Conservation (phyloP, 2,113 vertebrate species). For the Accipiter virgatus region DNA sequence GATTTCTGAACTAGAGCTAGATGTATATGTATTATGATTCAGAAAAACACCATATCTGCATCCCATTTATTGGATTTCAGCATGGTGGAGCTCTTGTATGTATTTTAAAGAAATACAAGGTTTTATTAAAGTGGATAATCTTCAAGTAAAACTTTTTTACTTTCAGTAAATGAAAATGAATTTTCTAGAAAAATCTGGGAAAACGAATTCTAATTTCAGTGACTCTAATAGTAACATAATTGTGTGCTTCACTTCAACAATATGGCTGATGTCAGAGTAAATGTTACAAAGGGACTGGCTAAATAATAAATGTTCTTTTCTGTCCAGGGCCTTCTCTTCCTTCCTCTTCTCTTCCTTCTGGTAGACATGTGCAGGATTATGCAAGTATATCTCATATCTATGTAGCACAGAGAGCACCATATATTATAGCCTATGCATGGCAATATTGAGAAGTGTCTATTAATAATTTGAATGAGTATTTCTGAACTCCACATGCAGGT, state of each 20-base stretch:
- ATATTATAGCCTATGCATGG: neutral
- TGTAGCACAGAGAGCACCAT: neutral
- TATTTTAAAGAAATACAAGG: neutral
- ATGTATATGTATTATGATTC: neutral
- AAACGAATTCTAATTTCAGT: neutral
- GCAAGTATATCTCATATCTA: neutral
- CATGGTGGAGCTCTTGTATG: neutral
- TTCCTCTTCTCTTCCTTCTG: neutral
- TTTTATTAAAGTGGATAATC: neutral
- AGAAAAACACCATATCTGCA: neutral
- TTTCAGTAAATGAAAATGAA: neutral
- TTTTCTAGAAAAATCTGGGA: neutral
- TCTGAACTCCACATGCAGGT: neutral
- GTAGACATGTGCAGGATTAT: neutral
- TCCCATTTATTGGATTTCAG: neutral
- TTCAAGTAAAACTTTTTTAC: neutral
- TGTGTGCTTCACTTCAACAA: neutral
- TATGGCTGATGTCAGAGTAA: neutral
- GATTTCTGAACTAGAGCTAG: neutral
- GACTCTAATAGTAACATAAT: neutral
- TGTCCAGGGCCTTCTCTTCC: rapidly evolving
- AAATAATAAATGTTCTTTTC: neutral
- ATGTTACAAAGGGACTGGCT: neutral
- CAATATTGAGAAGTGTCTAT: neutral
- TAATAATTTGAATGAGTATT: neutral